phyloP scores from a whole-genome alignment of 1,140 invertebrate genomes.

The Metopolophium dirhodum region DNA sequence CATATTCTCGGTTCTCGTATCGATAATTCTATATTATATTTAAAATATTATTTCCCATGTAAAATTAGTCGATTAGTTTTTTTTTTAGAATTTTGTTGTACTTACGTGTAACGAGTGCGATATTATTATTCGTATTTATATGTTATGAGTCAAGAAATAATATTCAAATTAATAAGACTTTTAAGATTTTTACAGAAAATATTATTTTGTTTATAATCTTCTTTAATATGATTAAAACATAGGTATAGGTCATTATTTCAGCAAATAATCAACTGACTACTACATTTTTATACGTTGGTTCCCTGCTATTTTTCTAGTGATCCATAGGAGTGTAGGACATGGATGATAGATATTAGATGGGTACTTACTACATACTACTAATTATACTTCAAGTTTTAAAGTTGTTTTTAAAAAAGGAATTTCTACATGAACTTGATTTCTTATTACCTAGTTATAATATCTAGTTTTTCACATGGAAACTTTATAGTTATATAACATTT shows the following conservation, averaged over 20 bases:
- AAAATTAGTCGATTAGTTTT: not conserved
- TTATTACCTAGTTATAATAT: too few relatives aligned
- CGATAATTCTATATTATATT: not conserved
- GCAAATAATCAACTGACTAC: not conserved
- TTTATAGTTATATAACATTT: too few relatives aligned
- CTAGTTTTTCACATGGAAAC: too few relatives aligned
- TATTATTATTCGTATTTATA: not conserved
- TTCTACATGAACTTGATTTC: too few relatives aligned
- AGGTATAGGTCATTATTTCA: not conserved
- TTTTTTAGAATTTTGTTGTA: not conserved
- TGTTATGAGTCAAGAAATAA: not conserved
- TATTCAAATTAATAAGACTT: not conserved
- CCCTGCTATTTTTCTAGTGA: too few relatives aligned
- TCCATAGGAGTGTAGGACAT: too few relatives aligned
- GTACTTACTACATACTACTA: too few relatives aligned
- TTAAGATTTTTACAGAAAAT: not conserved
- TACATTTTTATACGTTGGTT: too few relatives aligned
- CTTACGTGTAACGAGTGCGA: too few relatives aligned
- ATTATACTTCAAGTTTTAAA: too few relatives aligned
- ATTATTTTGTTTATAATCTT: not conserved
- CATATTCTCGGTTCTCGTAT: not conserved
- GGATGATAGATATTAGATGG: too few relatives aligned
- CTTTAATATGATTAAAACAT: not conserved
- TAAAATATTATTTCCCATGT: constrained; percentile 1
- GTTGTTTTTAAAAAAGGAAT: too few relatives aligned